Conservation (phyloP, 1,140 invertebrate genomes). For the Drosophila setifemur region DNA sequence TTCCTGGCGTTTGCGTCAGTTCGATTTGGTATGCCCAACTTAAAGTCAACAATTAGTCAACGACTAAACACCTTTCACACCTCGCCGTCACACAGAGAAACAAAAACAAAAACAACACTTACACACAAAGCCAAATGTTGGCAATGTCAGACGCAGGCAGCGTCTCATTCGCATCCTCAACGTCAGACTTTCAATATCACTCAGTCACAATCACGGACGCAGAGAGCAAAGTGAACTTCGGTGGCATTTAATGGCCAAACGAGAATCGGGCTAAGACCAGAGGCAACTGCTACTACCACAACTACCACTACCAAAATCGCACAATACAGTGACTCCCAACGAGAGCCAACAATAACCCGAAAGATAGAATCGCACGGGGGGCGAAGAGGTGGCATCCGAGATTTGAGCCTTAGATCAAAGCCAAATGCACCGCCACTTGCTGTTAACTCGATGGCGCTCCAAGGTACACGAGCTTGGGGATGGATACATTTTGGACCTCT, state of each 20-base stretch:
- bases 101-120: too few species aligned
- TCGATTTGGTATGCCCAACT: slow-evolving; percentile 67
- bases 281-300: slow-evolving; percentile 45
- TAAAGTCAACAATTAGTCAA: slow-evolving; percentile 75
- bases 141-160: slow-evolving; percentile 25
- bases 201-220: slow-evolving; percentile 69
- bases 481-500: slow-evolving; percentile 64
- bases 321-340: slow-evolving; percentile 11
- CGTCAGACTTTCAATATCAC: slow-evolving; percentile 72
- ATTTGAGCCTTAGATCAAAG: slow-evolving; percentile 78
- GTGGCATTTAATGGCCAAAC: slow-evolving; percentile 65
- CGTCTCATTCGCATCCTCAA: slow-evolving; percentile 44
- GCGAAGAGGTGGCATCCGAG: slow-evolving; percentile 55
- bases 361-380: too few species aligned
- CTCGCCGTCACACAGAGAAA: slow-evolving; percentile 30
- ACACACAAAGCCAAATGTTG: too few species aligned
- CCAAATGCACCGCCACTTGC: slow-evolving; percentile 74
- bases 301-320: slow-evolving; percentile 17
- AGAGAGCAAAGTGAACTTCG: slow-evolving; percentile 72
- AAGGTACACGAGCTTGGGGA: slow-evolving; percentile 65
- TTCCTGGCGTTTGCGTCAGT: slow-evolving; percentile 5
- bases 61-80: slow-evolving; percentile 74
- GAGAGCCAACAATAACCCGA: slow-evolving; percentile 28
- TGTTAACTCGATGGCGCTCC: slow-evolving; percentile 78
- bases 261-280: slow-evolving; percentile 38